These are phyloP conservation scores for Uloborus plumipes DNA, from an alignment of 2,888 invertebrate genomes.

Conservation along the genomic window DNA sequence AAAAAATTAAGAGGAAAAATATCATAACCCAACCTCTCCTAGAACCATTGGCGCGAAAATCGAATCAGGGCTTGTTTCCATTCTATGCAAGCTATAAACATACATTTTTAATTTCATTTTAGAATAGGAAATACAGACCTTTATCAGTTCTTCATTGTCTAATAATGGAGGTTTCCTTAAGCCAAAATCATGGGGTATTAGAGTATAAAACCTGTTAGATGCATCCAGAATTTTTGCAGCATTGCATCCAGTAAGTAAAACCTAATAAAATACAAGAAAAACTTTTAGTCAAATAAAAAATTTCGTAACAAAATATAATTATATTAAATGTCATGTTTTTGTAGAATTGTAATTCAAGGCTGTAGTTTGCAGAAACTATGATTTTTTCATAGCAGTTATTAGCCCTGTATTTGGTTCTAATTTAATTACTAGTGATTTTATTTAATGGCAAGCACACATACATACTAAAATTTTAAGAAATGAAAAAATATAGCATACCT, in stretches of 20 bases:
- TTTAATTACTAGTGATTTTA: too few relatives aligned
- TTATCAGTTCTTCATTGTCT: slow-evolving; percentile 81
- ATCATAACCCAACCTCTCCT: too few relatives aligned
- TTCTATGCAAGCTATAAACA: background rate
- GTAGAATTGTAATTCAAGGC: too few relatives aligned
- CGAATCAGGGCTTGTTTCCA: too few relatives aligned
- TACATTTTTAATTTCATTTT: slow-evolving; percentile 1
- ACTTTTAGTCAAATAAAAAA: background rate
- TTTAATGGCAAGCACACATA: too few relatives aligned
- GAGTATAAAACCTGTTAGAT: slow-evolving; percentile 93
- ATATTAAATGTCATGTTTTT: too few relatives aligned
- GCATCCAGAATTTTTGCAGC: slow-evolving; percentile 80
- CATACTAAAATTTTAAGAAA: background rate
- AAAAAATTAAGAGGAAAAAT: too few relatives aligned
- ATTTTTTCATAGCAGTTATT: too few relatives aligned
- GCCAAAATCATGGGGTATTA: slow-evolving; percentile 96
- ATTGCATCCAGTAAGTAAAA: slow-evolving; percentile 34
- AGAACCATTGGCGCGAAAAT: too few relatives aligned
- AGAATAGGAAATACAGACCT: slow-evolving; percentile 68
- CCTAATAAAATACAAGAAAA: slow-evolving; percentile 22
- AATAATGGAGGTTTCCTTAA: slow-evolving; percentile 84
- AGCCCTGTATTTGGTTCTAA: too few relatives aligned
- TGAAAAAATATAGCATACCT: slow-evolving; percentile 41
- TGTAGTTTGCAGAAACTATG: too few relatives aligned
- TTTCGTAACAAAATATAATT: too few relatives aligned